A percentile compares a stretch with the other conserved stretches of the same genome.
Evolutionary conservation across 23 tunicate species (phyloP).

Genomic region (Diplosoma virens): DNA sequence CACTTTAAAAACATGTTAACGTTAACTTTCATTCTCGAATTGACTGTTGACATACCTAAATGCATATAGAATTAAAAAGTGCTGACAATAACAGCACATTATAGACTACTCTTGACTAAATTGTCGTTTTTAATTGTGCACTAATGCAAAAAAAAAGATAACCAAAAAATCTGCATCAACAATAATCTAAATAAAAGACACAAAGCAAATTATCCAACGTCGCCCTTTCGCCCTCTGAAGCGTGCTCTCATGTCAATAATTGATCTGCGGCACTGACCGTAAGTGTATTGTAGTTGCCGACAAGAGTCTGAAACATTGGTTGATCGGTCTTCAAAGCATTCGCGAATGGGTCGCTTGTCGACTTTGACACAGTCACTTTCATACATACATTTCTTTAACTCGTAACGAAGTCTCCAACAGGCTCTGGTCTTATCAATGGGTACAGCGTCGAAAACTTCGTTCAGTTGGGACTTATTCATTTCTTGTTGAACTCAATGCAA

Average conservation of each 20-base stretch:
- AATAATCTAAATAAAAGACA: neutral
- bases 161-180: no score
- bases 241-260: slow-evolving; percentile 85
- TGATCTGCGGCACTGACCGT: slow-evolving; percentile 62
- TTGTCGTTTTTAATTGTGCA: no score
- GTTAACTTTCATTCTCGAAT: no score
- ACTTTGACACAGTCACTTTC: slow-evolving; percentile 74
- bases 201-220: slow-evolving; percentile 29
- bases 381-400: slow-evolving; percentile 79
- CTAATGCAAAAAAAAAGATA: no score
- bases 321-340: slow-evolving; percentile 50
- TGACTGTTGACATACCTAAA: no score
- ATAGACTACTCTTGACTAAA: no score
- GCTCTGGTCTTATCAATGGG: slow-evolving; percentile 35
- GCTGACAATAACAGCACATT: no score
- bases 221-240: slow-evolving; percentile 90
- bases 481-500: no score
- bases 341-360: slow-evolving; percentile 52
- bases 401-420: slow-evolving; percentile 75
- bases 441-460: neutral
- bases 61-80: no score
- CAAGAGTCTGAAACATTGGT: slow-evolving; percentile 53
- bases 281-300: slow-evolving; percentile 54
- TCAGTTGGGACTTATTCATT: no score
- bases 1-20: no score